Base-by-base conservation (phyloP, 2,888 invertebrate genomes). In the Beris chalybata region DNA sequence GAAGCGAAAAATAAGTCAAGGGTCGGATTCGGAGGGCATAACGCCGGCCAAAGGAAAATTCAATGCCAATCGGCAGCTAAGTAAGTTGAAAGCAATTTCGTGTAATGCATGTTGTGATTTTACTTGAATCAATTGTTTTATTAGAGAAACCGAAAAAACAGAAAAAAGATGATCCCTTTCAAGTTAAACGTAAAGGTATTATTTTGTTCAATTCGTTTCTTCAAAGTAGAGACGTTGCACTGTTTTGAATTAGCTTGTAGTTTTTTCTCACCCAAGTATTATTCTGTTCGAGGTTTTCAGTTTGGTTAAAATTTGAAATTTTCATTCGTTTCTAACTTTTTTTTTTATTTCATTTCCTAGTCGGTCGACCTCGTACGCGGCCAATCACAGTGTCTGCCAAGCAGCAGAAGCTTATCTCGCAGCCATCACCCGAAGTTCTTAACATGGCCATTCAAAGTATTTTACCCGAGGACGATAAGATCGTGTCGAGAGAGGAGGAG, bases 331-430 rank as follows among this genome's bases (percentile, higher is more conserved):
- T 69, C 71, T 7, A 38, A 38, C 5, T 38, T 38, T 69, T 68
- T 55, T 47, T 15, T 13, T 48, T 48, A 13, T 44, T n/a, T 70
- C 64, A 52, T 50, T 55, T 52, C 31, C 69, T 74, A 84, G 84
- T 84, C 73, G 85, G 85, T 66, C 79, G 85, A 64, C 85, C 84
- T 11, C 82, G 80, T 22, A 77, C 77, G 5, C 76, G 79, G 47
- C 78, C 79, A 4, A 61, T 61, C 31, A 32, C 61, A 15, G 15
- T 32, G 3, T 3, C 74, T 76, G 22, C 71, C 74, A 32, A 55
- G 9, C 67, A 65, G 43, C 67, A 58, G 47, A 44, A 64, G 48
- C 45, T 67, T 12, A 54, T 68, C 30, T 47, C 59, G 15, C 67
- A 67, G 52, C 64, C 73, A 29, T 69, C 72, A 29, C 76, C 74